Evolutionary conservation across 2,888 invertebrate genomes (phyloP).

Genomic region (Selenia dentaria): DNA sequence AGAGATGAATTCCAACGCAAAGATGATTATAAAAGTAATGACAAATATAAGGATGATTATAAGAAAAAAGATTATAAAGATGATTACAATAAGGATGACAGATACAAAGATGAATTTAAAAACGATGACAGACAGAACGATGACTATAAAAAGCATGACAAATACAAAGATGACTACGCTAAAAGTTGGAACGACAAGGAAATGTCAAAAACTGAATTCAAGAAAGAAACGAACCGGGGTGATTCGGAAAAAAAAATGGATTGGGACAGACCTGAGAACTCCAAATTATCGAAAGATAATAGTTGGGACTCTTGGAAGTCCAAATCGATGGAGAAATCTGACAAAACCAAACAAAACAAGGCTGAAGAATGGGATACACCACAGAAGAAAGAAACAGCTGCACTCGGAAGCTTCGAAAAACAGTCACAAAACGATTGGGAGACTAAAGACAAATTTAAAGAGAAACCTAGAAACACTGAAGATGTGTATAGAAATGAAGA

Average conservation of each 20-base stretch:
- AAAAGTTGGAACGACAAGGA: conserved; percentile 2
- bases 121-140: not conserved
- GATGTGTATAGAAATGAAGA: not conserved
- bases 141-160: conserved; percentile 6
- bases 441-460: conserved; percentile 3
- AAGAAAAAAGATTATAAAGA: not conserved
- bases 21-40: not conserved
- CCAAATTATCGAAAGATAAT: not conserved
- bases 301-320: conserved; percentile 13
- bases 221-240: not conserved
- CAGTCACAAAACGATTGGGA: conserved; percentile 9
- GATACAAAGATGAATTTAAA: conserved; percentile 1
- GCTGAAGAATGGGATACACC: not conserved
- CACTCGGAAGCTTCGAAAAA: not conserved
- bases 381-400: not conserved
- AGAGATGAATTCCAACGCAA: too few relatives aligned
- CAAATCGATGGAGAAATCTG: conserved; percentile 4
- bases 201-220: not conserved
- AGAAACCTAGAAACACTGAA: not conserved
- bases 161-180: not conserved
- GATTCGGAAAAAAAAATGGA: conserved; percentile 1
- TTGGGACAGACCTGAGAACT: not conserved
- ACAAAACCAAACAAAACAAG: not conserved
- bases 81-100: not conserved
- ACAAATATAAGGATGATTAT: not conserved